phyloP scores from a whole-genome alignment of 2,113 vertebrate genomes.

The Reinhardtius hippoglossoides region DNA sequence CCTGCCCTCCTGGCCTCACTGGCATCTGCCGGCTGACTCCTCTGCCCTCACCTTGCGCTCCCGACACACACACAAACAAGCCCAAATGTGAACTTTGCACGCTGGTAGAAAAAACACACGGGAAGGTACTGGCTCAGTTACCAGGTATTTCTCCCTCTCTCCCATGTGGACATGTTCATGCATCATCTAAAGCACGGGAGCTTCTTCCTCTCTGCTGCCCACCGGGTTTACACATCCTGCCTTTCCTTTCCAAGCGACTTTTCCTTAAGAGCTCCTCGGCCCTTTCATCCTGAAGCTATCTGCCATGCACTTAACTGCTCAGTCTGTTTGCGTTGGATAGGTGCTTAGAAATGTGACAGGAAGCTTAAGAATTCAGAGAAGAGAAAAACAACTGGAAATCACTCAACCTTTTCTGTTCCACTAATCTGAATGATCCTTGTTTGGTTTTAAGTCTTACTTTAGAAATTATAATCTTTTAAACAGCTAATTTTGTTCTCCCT shows the following conservation, averaged over 20 bases:
- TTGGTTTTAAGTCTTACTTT: background rate
- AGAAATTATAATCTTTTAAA: background rate
- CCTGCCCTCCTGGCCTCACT: slow-evolving; percentile 70
- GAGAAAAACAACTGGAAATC: slow-evolving; percentile 21
- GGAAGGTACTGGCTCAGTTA: slow-evolving; percentile 16
- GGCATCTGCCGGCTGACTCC: slow-evolving; percentile 82
- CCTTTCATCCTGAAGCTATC: slow-evolving; percentile 41
- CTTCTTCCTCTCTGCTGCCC: slow-evolving; percentile 58
- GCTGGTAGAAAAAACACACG: background rate
- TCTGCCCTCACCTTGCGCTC: slow-evolving; percentile 70
- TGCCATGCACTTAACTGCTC: slow-evolving; percentile 16
- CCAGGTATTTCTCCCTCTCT: slow-evolving; percentile 9
- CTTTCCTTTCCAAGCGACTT: slow-evolving; percentile 48
- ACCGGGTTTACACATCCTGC: slow-evolving; percentile 49
- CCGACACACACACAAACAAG: slow-evolving; percentile 33
- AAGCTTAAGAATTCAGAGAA: slow-evolving; percentile 10
- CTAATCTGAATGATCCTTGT: background rate
- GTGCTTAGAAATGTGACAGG: slow-evolving; percentile 28
- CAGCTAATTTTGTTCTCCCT: background rate
- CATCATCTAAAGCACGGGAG: slow-evolving; percentile 28
- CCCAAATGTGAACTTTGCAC: slow-evolving; percentile 26
- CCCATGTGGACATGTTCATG: background rate
- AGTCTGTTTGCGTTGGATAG: slow-evolving; percentile 51
- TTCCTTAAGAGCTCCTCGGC: slow-evolving; percentile 44
- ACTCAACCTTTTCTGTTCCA: background rate